Evolutionary conservation across 1,140 invertebrate species (phyloP), one percentile per base, ranked within the genome.

Genomic region (Meteorus sp.): DNA sequence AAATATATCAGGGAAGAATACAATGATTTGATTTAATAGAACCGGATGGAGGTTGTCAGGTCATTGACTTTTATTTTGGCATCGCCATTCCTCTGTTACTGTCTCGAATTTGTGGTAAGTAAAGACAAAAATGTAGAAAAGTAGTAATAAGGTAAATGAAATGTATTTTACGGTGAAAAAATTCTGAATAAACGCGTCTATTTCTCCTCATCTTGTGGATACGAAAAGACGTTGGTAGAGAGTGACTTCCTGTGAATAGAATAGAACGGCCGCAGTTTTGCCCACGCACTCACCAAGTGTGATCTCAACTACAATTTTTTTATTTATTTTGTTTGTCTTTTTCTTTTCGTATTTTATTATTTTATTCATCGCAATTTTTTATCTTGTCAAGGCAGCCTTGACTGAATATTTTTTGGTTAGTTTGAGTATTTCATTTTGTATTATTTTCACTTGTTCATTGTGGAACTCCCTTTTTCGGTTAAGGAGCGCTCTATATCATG

Each of bases 21-120:
- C 45, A 57, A 57, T 57, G 31, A 57, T 57, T 57, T 27, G 31
- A 50, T 57, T 57, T 37, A 57, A 57, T 57, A 57, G 45, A 29
- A 57, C 56, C 56, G 56, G 56, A 57, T 57, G 50, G 45, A 50
- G 55, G 29, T 27, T 45, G 43, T 35, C 31, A 17, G 56, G 56
- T 57, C 56, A 37, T 50, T 57, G 45, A 48, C 56, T 57, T 35
- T 29, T 48, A 57, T 57, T 57, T 57, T 57, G 56, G 56, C 56
- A 50, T 45, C n/a, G 11, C 31, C 17, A 31, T 19, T 19, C 45
- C 27, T 48, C 31, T 20, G 33, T 33, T 53, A 33, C 35, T 8
- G 20, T 27, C 52, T 33, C 48, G 50, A 44, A 50, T 44, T 27
- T 29, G 27, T 15, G n/a, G n/a, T n/a, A n/a, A n/a, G n/a, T n/a